Conservation (phyloP, 2,797 vertebrate genomes). For the Pampus argenteus region DNA sequence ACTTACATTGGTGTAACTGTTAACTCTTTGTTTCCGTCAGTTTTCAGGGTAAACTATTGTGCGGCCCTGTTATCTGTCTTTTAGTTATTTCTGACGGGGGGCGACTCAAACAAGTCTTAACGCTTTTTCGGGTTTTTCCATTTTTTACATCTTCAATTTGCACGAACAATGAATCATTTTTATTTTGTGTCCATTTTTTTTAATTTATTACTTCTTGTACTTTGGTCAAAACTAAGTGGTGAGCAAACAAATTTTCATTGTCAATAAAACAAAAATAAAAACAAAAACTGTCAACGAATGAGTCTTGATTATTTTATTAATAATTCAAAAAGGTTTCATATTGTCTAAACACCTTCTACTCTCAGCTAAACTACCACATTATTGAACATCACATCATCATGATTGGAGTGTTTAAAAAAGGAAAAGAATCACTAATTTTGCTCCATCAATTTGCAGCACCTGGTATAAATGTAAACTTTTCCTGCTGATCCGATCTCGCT, state of each 20-base stretch:
- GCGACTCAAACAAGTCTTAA: constrained; percentile 77
- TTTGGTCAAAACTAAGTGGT: constrained; percentile 93
- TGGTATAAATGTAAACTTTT: too few species aligned
- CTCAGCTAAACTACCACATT: not conserved
- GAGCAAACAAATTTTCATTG: constrained; percentile 91
- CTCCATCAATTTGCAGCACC: not conserved
- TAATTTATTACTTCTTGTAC: constrained; percentile 86
- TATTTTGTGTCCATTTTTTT: constrained; percentile 84
- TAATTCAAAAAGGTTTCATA: not conserved
- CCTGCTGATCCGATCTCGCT: not conserved
- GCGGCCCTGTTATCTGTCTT: constrained; percentile 89
- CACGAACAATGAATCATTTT: constrained; percentile 92
- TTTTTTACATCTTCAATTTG: constrained; percentile 88
- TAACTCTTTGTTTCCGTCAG: constrained; percentile 91
- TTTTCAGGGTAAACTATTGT: constrained; percentile 86
- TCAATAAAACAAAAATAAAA: constrained; percentile 97
- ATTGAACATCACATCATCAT: too few species aligned
- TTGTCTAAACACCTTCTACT: not conserved
- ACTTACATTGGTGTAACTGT: constrained; percentile 93
- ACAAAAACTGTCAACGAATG: constrained; percentile 73
- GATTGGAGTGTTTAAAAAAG: not conserved
- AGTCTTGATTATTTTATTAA: constrained; percentile 14
- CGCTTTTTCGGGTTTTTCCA: constrained; percentile 25
- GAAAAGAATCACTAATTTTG: not conserved
- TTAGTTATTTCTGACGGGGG: constrained; percentile 89